Conservation (phyloP, 2,113 vertebrate species). For the Tachuris rubrigastra region DNA sequence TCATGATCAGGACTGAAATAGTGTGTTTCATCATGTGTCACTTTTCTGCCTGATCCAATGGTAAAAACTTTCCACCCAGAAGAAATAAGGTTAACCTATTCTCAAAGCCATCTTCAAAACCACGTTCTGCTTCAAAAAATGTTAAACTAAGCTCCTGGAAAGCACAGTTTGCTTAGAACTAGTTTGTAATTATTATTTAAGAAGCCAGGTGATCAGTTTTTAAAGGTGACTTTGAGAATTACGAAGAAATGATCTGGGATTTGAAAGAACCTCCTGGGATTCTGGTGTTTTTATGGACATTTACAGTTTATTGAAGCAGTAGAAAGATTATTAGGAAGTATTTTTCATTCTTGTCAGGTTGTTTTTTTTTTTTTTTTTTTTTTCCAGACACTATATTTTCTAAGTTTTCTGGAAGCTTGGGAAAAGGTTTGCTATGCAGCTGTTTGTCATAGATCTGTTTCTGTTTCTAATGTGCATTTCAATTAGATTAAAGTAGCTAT, state of each 20-base stretch:
- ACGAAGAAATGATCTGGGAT: not conserved
- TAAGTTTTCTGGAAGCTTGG: not conserved
- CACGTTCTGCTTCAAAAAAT: not conserved
- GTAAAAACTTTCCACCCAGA: not conserved
- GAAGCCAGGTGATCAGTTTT: not conserved
- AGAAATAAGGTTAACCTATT: not conserved
- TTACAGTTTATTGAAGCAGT: not conserved
- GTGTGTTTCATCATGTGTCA: not conserved
- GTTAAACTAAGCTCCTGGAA: not conserved
- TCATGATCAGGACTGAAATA: not conserved
- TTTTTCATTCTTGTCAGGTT: not conserved
- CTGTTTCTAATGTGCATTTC: not conserved
- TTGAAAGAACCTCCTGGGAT: not conserved
- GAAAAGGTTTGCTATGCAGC: not conserved
- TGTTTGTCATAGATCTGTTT: not conserved
- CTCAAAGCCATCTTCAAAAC: not conserved
- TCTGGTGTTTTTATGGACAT: not conserved
- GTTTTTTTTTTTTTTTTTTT: not conserved
- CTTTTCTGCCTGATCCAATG: not conserved
- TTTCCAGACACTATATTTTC: not conserved
- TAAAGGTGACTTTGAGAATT: not conserved
- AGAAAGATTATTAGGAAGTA: not conserved
- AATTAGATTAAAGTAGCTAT: not conserved
- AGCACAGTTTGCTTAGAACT: not conserved
- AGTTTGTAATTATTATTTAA: not conserved